Evolutionary conservation across 2,888 invertebrate genomes (phyloP), one percentile per base, ranked within the genome.

Genomic region (Dynastes tityus): DNA sequence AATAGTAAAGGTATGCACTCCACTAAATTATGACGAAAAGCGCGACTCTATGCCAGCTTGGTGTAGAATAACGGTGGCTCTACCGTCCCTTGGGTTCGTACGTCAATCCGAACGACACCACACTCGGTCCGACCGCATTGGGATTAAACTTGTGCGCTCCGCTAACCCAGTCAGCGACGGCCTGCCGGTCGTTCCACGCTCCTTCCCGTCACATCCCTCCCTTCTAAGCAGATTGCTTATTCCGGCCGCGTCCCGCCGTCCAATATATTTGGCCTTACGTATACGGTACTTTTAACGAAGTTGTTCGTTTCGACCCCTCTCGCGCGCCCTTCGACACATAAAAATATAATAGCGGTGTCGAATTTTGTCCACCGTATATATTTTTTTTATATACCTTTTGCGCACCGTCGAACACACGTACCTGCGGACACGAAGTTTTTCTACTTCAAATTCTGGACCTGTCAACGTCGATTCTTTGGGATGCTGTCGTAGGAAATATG

Each of bases 151-250:
- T 83, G 71, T 83, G 83, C 81, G 84, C 82, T 45, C 80, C 83
- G 84, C 83, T 85, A 85, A 86, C 85, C 85, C 83, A 82, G 81
- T 22, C 55, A 9, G 61, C 11, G 61, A 61, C 29, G 61, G 22
- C 1, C 8, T 27, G 61, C 61, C 81, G 81, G 81, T 32, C 1
- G 32, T 32, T 32, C 2, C 32, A 4, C 5, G 32, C 32, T 5
- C 32, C 80, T 2, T 22, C 45, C 49, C 45, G n/a, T 45, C 22
- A 82, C 81, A 83, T 83, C 82, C 82, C 82, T 78, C 81, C 83
- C 84, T 82, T 83, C 83, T 83, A 81, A 84, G 83, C 83, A 83
- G 83, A 85, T 85, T 84, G 84, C 84, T 84, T 85, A 86, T 86
- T 86, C 85, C 81, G 81, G 75, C 67, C 83, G 83, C 84, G 83